Evolutionary conservation across 1,140 invertebrate genomes (phyloP).

Genomic region (Drosophila ananassae): DNA sequence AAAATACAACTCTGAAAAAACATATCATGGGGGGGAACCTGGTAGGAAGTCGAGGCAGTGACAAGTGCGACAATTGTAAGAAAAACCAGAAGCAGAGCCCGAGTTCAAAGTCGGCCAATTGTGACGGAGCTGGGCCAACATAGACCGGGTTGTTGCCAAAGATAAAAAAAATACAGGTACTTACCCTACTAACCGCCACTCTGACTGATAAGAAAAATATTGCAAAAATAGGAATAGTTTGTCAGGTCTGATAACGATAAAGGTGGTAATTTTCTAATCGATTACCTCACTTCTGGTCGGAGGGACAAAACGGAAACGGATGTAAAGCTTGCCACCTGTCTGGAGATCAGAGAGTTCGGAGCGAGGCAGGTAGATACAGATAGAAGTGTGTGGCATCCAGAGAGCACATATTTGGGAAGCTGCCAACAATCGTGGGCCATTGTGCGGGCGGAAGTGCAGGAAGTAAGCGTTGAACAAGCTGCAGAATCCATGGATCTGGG

Average conservation of each 20-base stretch:
- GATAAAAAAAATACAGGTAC: slow-evolving; percentile 22
- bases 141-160: slow-evolving; percentile 13
- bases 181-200: slow-evolving; percentile 31
- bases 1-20: slow-evolving; percentile 4
- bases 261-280: slow-evolving; percentile 39
- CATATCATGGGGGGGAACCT: slow-evolving; percentile 4
- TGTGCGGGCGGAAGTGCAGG: slow-evolving; percentile 65
- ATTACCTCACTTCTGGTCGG: neutral
- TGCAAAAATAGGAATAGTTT: neutral
- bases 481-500: slow-evolving; percentile 38
- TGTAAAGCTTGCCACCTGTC: slow-evolving; percentile 53
- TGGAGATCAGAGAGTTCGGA: neutral
- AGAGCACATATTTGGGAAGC: slow-evolving; percentile 66
- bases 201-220: slow-evolving; percentile 28
- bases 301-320: slow-evolving; percentile 36
- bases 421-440: slow-evolving; percentile 68
- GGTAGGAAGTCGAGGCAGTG: slow-evolving; percentile 19
- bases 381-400: neutral
- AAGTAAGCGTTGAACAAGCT: slow-evolving; percentile 62
- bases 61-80: slow-evolving; percentile 78
- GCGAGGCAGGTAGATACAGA: slow-evolving; percentile 55
- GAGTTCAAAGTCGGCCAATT: slow-evolving; percentile 42
- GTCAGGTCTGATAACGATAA: slow-evolving; percentile 4
- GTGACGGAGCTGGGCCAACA: slow-evolving; percentile 37
- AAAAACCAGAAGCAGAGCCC: slow-evolving; percentile 48